phyloP scores from a whole-genome alignment of 1,140 invertebrate genomes.

The Drosophila serrata region DNA sequence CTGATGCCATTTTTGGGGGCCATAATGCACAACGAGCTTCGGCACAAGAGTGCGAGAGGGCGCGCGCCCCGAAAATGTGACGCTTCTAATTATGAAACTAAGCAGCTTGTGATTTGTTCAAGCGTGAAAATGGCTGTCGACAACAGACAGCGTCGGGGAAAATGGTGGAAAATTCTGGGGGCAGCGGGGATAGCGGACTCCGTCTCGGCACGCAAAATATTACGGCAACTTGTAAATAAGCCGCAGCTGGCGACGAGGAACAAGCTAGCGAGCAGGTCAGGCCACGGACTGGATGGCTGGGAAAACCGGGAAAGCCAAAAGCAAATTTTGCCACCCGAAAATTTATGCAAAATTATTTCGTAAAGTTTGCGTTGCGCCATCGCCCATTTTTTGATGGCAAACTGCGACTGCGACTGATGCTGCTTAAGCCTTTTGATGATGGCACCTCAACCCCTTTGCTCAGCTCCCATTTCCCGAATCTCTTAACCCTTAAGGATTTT shows the following conservation, averaged over 20 bases:
- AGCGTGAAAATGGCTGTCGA: constrained; percentile 83
- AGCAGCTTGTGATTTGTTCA: constrained; percentile 84
- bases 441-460: constrained; percentile 38
- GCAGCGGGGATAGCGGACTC: neutral
- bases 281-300: constrained; percentile 23
- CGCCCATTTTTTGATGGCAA: constrained; percentile 66
- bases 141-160: constrained; percentile 53
- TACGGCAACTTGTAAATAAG: constrained; percentile 84
- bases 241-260: constrained; percentile 67
- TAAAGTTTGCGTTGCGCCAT: constrained; percentile 76
- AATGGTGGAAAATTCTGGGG: neutral
- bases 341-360: constrained; percentile 84
- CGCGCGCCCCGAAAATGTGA: constrained; percentile 72
- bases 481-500: neutral
- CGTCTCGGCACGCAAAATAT: constrained; percentile 78
- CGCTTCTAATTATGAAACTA: constrained; percentile 84
- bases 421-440: constrained; percentile 84
- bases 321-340: constrained; percentile 72
- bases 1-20: constrained; percentile 56
- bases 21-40: constrained; percentile 77
- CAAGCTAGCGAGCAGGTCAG: constrained; percentile 51
- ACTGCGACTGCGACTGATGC: constrained; percentile 59
- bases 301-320: constrained; percentile 72
- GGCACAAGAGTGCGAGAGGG: constrained; percentile 58
- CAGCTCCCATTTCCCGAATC: neutral